A percentile compares a stretch with the other conserved stretches of the same genome.
These are phyloP conservation scores for Anorthoa munda DNA, from an alignment of 2,888 invertebrate species.

Conservation along the genomic window DNA sequence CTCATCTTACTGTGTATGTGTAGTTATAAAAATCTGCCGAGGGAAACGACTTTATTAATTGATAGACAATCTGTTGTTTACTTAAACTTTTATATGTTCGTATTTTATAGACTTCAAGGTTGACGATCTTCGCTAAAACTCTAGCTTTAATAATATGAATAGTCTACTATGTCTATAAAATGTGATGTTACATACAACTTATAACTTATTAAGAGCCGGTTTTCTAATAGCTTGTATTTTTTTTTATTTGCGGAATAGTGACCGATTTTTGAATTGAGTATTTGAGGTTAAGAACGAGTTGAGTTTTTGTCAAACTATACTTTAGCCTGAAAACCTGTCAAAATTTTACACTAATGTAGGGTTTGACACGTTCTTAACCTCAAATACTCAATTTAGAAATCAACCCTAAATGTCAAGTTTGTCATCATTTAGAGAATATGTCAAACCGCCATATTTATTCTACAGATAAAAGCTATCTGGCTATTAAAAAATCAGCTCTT, in stretches of 20 bases:
- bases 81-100: conserved; percentile 18
- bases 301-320: too few species aligned
- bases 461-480: too few species aligned
- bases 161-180: neutral
- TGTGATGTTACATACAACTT: neutral
- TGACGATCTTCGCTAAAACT: neutral
- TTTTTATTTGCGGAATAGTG: too few species aligned
- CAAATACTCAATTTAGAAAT: too few species aligned
- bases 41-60: conserved; percentile 51
- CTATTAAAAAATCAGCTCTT: neutral
- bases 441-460: neutral
- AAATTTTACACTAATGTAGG: too few species aligned
- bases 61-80: conserved; percentile 38
- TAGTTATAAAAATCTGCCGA: conserved; percentile 47
- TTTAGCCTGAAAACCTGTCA: too few species aligned
- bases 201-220: neutral
- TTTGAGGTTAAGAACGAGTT: too few species aligned
- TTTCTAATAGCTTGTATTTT: too few species aligned
- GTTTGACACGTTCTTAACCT: too few species aligned
- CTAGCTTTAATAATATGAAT: too few species aligned
- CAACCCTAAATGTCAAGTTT: neutral
- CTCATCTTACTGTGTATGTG: conserved; percentile 31
- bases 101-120: conserved; percentile 32
- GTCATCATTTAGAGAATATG: neutral
- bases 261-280: too few species aligned